These are phyloP conservation scores for Gnathochromis pfefferi DNA, from an alignment of 2,113 vertebrate species.

Conservation along the genomic window DNA sequence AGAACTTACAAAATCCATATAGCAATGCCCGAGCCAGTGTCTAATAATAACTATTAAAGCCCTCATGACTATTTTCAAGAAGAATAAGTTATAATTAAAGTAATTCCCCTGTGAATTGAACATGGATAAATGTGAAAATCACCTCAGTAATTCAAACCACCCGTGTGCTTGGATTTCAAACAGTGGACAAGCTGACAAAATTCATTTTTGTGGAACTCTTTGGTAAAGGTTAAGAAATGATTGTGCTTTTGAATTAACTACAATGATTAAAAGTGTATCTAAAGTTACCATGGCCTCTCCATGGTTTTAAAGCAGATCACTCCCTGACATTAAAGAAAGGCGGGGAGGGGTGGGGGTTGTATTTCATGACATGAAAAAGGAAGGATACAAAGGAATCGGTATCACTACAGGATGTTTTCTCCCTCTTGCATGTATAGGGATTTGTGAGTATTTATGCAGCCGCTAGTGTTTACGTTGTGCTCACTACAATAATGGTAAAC, in stretches of 20 bases:
- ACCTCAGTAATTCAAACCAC: not conserved
- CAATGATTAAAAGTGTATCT: not conserved
- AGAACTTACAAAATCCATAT: not conserved
- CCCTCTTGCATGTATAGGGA: not conserved
- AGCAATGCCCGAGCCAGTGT: not conserved
- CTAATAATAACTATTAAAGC: not conserved
- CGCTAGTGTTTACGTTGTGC: not conserved
- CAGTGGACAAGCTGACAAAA: not conserved
- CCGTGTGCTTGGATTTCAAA: not conserved
- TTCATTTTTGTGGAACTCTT: not conserved
- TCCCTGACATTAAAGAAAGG: not conserved
- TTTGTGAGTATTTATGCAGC: conserved; percentile 4
- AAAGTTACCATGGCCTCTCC: not conserved
- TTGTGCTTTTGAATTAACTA: not conserved
- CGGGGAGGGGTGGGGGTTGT: not conserved
- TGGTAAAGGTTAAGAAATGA: not conserved
- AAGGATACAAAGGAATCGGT: not conserved
- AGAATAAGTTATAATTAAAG: not conserved
- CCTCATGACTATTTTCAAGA: not conserved
- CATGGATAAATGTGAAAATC: not conserved
- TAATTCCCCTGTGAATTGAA: not conserved
- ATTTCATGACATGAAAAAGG: not conserved
- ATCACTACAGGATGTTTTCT: not conserved
- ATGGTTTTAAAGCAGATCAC: not conserved
- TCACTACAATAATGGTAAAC: conserved; percentile 23